Base-by-base conservation (phyloP, 2,797 vertebrate species). In the Sphaeramia orbicularis region DNA sequence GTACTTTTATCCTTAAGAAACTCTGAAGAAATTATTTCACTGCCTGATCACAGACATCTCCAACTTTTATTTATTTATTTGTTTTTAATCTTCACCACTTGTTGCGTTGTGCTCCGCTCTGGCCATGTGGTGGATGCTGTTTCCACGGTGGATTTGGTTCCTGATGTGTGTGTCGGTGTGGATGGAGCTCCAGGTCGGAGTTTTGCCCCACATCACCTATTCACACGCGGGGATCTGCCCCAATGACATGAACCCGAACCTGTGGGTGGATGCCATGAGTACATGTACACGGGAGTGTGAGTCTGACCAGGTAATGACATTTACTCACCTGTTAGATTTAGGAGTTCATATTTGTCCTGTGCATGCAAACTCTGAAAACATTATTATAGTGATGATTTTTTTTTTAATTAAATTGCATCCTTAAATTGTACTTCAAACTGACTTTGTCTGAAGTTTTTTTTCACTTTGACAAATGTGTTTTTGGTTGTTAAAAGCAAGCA, bases 221-320 rank as follows among this genome's bases (percentile, higher is more conserved):
- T 96, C 96, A 1, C 97, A 99, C 1, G 94, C 96, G 2, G 98
- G 98, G 54, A 95, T 99, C 78, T 99, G 98, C 81, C 98, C 98
- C 40, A 99, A 99, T 86, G 97, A 99, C 83, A 95, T 99, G 96
- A 99, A 98, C 89, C 97, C 97, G 66, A 99, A 99, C 90, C 94
- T 99, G 76, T 99, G 98, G 98, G 98, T 99, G 55, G 98, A 99
- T 0, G 97, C 98, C 0, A 98, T 99, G 96, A 99, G 98, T 88
- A 99, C 97, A 84, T 99, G 98, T 81, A 95, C 93, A 61, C 85
- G 97, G 9, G 97, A 99, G 78, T 99, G 98, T 61, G 93, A 95
- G 32, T 91, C 95, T 0, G 98, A 99, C 64, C 95, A 96, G 96
- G 98, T 99, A 82, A 68, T 1, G n/a, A 49, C 16, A 19, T n/a